Percentiles rank a stretch among this genome's conserved stretches.
phyloP scores from a whole-genome alignment of 2,888 invertebrate species.

The Eutolmus rufibarbis region DNA sequence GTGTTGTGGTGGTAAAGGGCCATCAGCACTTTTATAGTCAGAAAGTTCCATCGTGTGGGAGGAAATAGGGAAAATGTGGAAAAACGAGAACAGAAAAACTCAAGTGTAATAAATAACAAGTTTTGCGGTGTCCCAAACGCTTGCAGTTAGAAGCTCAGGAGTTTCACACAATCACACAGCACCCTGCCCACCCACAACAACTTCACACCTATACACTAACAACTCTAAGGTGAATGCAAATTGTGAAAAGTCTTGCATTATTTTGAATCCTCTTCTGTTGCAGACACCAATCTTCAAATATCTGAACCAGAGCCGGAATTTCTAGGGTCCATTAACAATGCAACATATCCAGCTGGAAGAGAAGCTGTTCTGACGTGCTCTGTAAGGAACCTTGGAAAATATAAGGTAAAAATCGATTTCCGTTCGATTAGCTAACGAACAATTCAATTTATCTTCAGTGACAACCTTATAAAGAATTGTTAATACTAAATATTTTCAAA shows the following conservation, averaged over 20 bases:
- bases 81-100: slow-evolving; percentile 21
- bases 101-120: slow-evolving; percentile 34
- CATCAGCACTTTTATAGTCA: slow-evolving; percentile 6
- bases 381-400: slow-evolving; percentile 62
- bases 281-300: slow-evolving; percentile 51
- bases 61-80: not conserved
- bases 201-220: not conserved
- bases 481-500: too few species aligned
- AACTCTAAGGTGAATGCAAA: not conserved
- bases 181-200: not conserved
- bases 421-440: not conserved
- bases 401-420: slow-evolving; percentile 55
- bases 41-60: not conserved
- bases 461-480: too few species aligned
- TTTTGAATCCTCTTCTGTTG: slow-evolving; percentile 24
- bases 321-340: slow-evolving; percentile 61
- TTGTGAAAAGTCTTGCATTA: not conserved
- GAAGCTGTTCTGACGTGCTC: slow-evolving; percentile 62
- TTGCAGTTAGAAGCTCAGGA: not conserved
- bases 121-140: slow-evolving; percentile 27
- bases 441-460: too few species aligned
- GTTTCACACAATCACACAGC: not conserved
- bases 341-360: slow-evolving; percentile 63
- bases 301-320: slow-evolving; percentile 62
- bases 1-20: not conserved